A percentile compares a stretch with the other conserved stretches of the same genome.
These are phyloP conservation scores for Meda fulgida DNA, from an alignment of 2,797 vertebrate genomes.

Conservation along the genomic window DNA sequence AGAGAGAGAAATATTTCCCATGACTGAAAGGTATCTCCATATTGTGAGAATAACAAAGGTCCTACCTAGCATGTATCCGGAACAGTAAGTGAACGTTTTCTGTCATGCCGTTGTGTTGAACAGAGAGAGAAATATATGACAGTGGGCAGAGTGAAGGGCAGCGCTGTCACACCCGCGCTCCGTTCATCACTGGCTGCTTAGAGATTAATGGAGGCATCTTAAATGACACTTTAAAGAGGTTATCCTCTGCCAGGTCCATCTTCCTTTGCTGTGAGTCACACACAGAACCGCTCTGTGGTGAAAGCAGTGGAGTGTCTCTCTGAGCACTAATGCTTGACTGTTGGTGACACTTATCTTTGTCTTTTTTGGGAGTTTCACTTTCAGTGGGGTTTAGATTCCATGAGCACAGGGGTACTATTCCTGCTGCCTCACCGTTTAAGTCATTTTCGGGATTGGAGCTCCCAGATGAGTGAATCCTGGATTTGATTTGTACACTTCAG, in stretches of 20 bases:
- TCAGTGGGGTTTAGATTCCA: slow-evolving; percentile 25
- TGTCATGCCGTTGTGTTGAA: slow-evolving; percentile 36
- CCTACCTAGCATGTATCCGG: not conserved
- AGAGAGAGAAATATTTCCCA: not conserved
- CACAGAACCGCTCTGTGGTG: not conserved
- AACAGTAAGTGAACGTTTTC: slow-evolving; percentile 30
- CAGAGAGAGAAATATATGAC: slow-evolving; percentile 54
- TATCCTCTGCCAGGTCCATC: slow-evolving; percentile 35
- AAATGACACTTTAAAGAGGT: slow-evolving; percentile 48
- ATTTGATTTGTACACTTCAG: not conserved
- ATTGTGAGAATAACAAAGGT: not conserved
- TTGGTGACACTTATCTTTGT: slow-evolving; percentile 24
- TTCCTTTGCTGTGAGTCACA: slow-evolving; percentile 2
- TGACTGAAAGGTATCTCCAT: not conserved
- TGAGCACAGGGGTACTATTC: not conserved
- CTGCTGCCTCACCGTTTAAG: not conserved
- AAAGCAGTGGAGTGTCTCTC: slow-evolving; percentile 5
- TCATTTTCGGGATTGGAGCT: not conserved
- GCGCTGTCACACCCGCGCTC: slow-evolving; percentile 36
- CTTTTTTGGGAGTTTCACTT: not conserved
- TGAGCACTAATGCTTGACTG: slow-evolving; percentile 31
- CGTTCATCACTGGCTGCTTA: slow-evolving; percentile 59
- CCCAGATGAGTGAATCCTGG: not conserved
- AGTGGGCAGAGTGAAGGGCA: slow-evolving; percentile 52
- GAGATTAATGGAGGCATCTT: slow-evolving; percentile 58